phyloP scores from a whole-genome alignment of 37 sponge, comb jelly and placozoan species.

The Ianthella basta region DNA sequence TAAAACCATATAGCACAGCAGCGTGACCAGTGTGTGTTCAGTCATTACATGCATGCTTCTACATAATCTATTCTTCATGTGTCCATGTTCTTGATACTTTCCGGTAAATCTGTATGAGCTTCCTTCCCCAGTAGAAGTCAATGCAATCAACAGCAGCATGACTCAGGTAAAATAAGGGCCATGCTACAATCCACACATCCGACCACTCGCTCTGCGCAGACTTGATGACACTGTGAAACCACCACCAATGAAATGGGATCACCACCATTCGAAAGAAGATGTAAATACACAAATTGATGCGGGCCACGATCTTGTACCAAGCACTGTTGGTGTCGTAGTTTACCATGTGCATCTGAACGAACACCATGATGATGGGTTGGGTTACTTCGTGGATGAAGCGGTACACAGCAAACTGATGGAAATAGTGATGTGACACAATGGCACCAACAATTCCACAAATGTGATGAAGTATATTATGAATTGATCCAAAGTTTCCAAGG shows the following conservation, averaged over 20 bases:
- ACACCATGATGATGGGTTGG: background rate
- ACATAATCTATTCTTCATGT: no score
- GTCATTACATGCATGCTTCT: no score
- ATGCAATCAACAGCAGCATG: no score
- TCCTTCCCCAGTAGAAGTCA: no score
- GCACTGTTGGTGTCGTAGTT: background rate
- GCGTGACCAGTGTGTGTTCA: no score
- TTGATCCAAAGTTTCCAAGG: background rate
- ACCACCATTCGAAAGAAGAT: background rate
- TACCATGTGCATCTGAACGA: background rate
- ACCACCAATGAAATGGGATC: conserved; percentile 3
- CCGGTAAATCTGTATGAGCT: no score
- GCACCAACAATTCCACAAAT: background rate
- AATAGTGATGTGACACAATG: background rate
- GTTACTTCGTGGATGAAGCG: background rate
- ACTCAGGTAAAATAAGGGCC: no score
- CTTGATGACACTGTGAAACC: no score
- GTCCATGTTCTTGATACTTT: no score
- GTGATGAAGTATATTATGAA: background rate
- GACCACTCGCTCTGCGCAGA: no score
- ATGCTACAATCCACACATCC: no score
- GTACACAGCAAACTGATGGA: conserved; percentile 9
- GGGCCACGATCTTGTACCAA: background rate
- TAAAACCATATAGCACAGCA: no score
- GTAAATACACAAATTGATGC: background rate